Evolutionary conservation across 1,140 invertebrate species (phyloP).

Genomic region (Eufriesea mexicana): DNA sequence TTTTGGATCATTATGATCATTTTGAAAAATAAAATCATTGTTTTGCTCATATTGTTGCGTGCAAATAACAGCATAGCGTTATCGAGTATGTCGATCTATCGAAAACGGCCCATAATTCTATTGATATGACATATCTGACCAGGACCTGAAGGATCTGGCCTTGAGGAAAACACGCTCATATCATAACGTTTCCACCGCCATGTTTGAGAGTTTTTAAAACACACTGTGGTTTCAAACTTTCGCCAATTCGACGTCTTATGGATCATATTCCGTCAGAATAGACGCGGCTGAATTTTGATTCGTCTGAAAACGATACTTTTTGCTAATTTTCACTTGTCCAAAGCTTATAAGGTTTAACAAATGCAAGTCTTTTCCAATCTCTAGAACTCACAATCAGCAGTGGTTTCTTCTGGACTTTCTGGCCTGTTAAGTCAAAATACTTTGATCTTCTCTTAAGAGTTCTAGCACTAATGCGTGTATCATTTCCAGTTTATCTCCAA

Average conservation of each 20-base stretch:
- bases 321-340: not conserved
- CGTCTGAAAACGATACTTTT: slow-evolving; percentile 3
- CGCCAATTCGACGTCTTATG: slow-evolving; percentile 14
- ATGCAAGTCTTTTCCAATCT: slow-evolving; percentile 1
- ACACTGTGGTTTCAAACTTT: slow-evolving; percentile 18
- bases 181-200: no score
- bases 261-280: slow-evolving; percentile 13
- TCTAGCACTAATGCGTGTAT: slow-evolving; percentile 11
- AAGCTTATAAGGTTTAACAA: slow-evolving; percentile 9
- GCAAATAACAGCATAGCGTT: slow-evolving; percentile 8
- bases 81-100: not conserved
- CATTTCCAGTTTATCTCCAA: not conserved
- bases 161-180: slow-evolving; percentile 8
- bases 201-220: slow-evolving; percentile 26
- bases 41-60: not conserved
- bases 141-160: no score
- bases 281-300: slow-evolving; percentile 16
- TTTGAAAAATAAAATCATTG: slow-evolving; percentile 20
- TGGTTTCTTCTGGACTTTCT: not conserved
- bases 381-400: not conserved
- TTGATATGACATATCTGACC: slow-evolving; percentile 24
- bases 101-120: slow-evolving; percentile 31
- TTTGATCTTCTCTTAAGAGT: slow-evolving; percentile 1
- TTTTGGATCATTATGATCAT: slow-evolving; percentile 26
- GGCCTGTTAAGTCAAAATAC: not conserved